phyloP scores from a whole-genome alignment of 2,797 vertebrate species.

The Pipistrellus kuhlii region DNA sequence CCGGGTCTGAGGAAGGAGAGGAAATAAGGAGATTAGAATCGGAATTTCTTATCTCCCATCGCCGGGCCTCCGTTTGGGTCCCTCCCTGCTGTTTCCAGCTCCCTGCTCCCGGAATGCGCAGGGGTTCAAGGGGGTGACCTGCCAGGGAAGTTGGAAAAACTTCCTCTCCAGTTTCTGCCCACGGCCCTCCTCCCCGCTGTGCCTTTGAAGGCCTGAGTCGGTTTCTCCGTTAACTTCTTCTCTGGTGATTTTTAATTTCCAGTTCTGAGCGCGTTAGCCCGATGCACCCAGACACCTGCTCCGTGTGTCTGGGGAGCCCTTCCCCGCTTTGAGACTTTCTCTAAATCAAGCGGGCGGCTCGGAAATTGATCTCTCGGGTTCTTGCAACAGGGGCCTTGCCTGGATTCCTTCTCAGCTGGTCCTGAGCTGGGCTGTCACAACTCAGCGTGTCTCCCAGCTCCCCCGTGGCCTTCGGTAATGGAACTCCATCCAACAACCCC shows the following conservation, averaged over 20 bases:
- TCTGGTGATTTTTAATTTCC: background rate
- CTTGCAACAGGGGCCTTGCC: fast-evolving
- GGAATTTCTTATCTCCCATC: conserved; percentile 79
- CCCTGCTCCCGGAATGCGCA: conserved; percentile 61
- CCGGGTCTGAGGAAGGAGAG: conserved; percentile 51
- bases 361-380: background rate
- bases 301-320: fast-evolving
- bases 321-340: background rate
- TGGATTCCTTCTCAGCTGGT: background rate
- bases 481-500: background rate
- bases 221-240: background rate
- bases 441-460: background rate
- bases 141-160: background rate
- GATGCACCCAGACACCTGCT: background rate
- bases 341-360: background rate
- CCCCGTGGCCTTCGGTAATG: background rate
- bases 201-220: background rate
- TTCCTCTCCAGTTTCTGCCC: background rate
- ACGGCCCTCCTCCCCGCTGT: background rate
- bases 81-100: conserved; percentile 62
- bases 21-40: conserved; percentile 80
- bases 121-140: background rate
- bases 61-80: conserved; percentile 15
- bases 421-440: background rate
- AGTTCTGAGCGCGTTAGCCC: background rate